Evolutionary conservation across 1,140 invertebrate species (phyloP).

Genomic region (Octopus bimaculoides): DNA sequence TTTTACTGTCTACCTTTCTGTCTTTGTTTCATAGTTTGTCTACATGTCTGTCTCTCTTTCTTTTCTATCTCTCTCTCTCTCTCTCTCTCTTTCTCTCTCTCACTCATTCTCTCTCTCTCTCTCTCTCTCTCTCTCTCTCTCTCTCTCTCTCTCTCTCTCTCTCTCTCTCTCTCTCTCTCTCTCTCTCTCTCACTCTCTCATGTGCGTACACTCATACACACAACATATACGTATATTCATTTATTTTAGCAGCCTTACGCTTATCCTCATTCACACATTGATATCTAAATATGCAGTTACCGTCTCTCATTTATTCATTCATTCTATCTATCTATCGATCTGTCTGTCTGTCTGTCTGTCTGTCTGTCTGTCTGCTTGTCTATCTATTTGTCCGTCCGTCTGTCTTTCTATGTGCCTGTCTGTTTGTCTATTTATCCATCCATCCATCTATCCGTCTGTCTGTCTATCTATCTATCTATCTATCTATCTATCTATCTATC

Average conservation of each 20-base stretch:
- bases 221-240: too few relatives aligned
- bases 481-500: slow-evolving; percentile 1
- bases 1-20: background rate
- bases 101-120: background rate
- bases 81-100: background rate
- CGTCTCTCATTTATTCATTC: too few relatives aligned
- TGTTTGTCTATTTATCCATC: background rate
- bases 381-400: background rate
- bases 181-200: background rate
- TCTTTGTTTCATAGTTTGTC: background rate
- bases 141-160: background rate
- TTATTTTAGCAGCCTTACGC: too few relatives aligned
- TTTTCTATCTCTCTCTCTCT: background rate
- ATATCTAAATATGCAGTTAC: too few relatives aligned
- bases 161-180: background rate
- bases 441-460: background rate
- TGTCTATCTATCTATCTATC: background rate
- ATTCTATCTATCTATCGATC: background rate
- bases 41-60: background rate
- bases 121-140: background rate
- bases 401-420: background rate
- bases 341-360: background rate
- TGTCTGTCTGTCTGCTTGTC: background rate
- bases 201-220: too few relatives aligned
- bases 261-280: too few relatives aligned